Evolutionary conservation across 2,797 vertebrate species (phyloP), one percentile per base, ranked within the genome.

Genomic region (Cuniculus paca): DNA sequence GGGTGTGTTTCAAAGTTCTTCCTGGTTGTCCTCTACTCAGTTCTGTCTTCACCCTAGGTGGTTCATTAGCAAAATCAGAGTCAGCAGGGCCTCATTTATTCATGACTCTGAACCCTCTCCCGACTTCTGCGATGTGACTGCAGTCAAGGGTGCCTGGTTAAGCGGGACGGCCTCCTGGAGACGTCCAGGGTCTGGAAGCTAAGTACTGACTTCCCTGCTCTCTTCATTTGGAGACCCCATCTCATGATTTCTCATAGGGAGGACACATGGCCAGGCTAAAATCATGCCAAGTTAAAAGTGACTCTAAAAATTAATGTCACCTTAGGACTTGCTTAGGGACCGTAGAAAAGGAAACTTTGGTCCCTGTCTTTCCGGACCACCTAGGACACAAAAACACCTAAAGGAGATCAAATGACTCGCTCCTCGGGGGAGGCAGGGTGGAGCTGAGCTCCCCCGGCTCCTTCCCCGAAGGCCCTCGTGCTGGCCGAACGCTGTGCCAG

Each of bases 291-390:
- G 31, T 70, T 88, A 34, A 48, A 96, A 52, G 19, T 54, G 42
- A 86, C 36, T 83, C 95, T 82, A 84, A 97, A 96, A 95, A 89
- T 65, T 14, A 93, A 22, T 48, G 48, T 87, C 28, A 58, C 36
- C 13, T 84, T 63, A 36, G 26, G 26, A 65, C 39, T 92, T 74
- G 56, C 48, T 60, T 22, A 80, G 72, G 65, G 80, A 83, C 34
- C 81, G 63, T 19, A 91, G 34, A 90, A 92, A 74, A 14, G 13
- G 24, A 42, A 54, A 61, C 56, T 86, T 79, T 74, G 48, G 34
- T 65, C 1, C 2, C 28, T 78, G 36, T 85, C n/a, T 95, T 90
- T 70, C 36, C 52, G 42, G 42, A 75, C 60, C 54, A 54, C 28
- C 50, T 26, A 61, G 52, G 60, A 80, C n/a, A 68, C 17, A 74